Evolutionary conservation across 2,797 vertebrate genomes (phyloP).

Genomic region (Chiloscyllium punctatum): DNA sequence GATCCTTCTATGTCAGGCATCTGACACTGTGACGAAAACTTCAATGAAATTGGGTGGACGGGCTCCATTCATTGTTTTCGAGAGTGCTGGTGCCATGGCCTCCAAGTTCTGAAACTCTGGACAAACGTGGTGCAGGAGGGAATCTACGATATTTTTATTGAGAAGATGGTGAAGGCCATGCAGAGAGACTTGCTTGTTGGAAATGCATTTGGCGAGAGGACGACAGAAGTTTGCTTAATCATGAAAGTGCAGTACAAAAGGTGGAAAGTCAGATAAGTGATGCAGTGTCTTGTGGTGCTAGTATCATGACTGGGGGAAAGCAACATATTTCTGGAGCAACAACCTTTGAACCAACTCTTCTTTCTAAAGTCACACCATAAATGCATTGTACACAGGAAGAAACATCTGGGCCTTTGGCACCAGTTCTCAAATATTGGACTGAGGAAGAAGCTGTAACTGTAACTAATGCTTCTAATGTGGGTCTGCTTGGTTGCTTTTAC

Average conservation of each 20-base stretch:
- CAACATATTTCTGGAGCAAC: slow-evolving; percentile 69
- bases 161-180: slow-evolving; percentile 72
- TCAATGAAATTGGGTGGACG: slow-evolving; percentile 96
- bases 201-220: slow-evolving; percentile 73
- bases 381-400: slow-evolving; percentile 87
- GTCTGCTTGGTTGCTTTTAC: slow-evolving; percentile 89
- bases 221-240: slow-evolving; percentile 88
- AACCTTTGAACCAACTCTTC: slow-evolving; percentile 87
- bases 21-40: slow-evolving; percentile 78
- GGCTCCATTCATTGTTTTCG: slow-evolving; percentile 91
- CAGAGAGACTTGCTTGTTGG: slow-evolving; percentile 70
- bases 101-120: slow-evolving; percentile 92
- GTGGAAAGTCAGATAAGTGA: slow-evolving; percentile 78
- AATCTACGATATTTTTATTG: slow-evolving; percentile 76
- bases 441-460: slow-evolving; percentile 81
- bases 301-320: slow-evolving; percentile 74
- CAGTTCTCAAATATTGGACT: slow-evolving; percentile 80
- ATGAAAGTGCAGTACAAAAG: slow-evolving; percentile 81
- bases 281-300: slow-evolving; percentile 78
- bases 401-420: slow-evolving; percentile 86
- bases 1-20: slow-evolving; percentile 74
- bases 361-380: slow-evolving; percentile 67
- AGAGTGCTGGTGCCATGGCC: slow-evolving; percentile 79
- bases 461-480: slow-evolving; percentile 73
- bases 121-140: slow-evolving; percentile 79